Conservation (phyloP, 2,888 invertebrate genomes). For the Clunio marinus region DNA sequence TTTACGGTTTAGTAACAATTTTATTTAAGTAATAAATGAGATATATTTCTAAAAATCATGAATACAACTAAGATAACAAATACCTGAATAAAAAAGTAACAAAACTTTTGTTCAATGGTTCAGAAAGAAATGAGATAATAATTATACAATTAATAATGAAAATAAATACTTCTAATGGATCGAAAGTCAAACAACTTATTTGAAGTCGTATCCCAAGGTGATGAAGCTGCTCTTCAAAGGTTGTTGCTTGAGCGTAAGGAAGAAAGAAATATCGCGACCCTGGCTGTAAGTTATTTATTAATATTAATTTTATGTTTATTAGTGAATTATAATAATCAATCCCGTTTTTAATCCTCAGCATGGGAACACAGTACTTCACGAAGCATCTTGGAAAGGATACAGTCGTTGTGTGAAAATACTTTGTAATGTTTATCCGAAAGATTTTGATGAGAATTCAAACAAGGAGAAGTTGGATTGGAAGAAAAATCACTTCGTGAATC, state of each 20-base stretch:
- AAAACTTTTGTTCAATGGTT: too few species aligned
- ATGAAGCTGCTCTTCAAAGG: conserved; percentile 1
- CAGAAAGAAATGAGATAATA: too few species aligned
- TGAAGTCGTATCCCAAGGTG: conserved; percentile 21
- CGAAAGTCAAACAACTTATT: conserved; percentile 6
- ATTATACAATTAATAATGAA: too few species aligned
- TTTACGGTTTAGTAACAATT: too few species aligned
- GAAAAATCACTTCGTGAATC: conserved; percentile 19
- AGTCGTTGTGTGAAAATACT: conserved; percentile 76
- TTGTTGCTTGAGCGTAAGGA: conserved; percentile 4
- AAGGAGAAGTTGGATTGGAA: conserved; percentile 18
- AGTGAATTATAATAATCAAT: not conserved
- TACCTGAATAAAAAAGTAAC: not conserved
- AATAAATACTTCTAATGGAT: conserved; percentile 30
- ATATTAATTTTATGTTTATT: not conserved
- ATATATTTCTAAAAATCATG: too few species aligned
- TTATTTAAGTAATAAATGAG: too few species aligned
- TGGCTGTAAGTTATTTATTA: conserved; percentile 24
- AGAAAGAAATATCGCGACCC: conserved; percentile 33
- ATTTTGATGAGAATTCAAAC: conserved; percentile 8
- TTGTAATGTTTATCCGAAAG: conserved; percentile 46
- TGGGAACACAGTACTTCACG: conserved; percentile 90
- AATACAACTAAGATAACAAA: too few species aligned
- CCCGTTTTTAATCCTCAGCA: conserved; percentile 58
- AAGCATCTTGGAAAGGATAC: conserved; percentile 92